phyloP scores from a whole-genome alignment of 2,797 vertebrate species.

The Helarctos malayanus region DNA sequence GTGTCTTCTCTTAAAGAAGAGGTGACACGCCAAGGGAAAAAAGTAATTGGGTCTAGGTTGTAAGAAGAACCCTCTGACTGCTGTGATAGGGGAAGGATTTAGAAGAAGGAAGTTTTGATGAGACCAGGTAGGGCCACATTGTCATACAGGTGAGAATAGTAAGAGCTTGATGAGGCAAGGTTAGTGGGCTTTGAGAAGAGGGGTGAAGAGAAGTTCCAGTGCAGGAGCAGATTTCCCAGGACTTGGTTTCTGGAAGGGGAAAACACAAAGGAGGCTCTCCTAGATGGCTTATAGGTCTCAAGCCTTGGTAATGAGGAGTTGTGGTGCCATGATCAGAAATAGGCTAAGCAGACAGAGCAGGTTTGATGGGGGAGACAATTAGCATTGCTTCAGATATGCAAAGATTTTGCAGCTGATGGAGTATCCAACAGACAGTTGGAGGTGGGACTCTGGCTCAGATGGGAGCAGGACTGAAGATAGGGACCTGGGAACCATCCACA shows the following conservation, averaged over 20 bases:
- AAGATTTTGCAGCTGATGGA: not conserved
- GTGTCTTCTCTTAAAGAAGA: constrained; percentile 8
- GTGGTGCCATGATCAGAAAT: constrained; percentile 32
- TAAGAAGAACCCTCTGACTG: not conserved
- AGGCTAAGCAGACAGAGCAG: constrained; percentile 4
- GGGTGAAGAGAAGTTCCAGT: not conserved
- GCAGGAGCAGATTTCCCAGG: not conserved
- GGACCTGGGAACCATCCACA: not conserved
- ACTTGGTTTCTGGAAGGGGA: not conserved
- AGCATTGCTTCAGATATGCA: constrained; percentile 20
- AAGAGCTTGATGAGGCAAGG: not conserved
- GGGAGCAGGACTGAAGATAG: not conserved
- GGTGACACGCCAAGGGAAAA: not conserved
- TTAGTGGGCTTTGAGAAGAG: not conserved
- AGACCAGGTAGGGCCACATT: not conserved
- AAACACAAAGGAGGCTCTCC: not conserved
- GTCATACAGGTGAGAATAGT: not conserved
- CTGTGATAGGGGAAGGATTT: not conserved
- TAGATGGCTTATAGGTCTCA: constrained; percentile 1
- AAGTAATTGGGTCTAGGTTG: not conserved
- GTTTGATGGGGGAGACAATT: not conserved
- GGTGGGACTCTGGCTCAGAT: constrained; percentile 15
- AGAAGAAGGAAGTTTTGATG: not conserved
- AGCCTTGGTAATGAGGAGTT: constrained; percentile 30
- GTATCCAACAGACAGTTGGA: not conserved